Evolutionary conservation across 2,888 invertebrate genomes (phyloP).

Genomic region (Lymantria monacha): DNA sequence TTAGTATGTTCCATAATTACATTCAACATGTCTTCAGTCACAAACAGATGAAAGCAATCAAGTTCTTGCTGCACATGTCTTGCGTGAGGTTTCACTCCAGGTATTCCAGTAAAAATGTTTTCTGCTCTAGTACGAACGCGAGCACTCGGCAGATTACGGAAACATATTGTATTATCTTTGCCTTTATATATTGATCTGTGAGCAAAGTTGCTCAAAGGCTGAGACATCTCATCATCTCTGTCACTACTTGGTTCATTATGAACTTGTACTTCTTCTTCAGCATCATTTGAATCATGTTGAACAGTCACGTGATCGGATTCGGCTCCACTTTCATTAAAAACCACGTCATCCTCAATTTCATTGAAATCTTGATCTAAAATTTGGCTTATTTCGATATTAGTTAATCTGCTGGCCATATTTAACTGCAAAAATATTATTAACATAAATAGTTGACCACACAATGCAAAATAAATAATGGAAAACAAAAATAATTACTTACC

Average conservation of each 20-base stretch:
- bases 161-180: neutral
- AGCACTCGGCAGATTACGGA: neutral
- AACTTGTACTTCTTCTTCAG: neutral
- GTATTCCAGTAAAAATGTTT: neutral
- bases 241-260: neutral
- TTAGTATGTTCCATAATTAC: neutral
- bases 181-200: neutral
- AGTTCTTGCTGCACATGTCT: neutral
- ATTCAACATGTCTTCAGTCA: neutral
- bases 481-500: too few species aligned
- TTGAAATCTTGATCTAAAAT: neutral
- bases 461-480: too few species aligned
- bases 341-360: neutral
- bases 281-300: neutral
- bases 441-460: too few species aligned
- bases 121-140: slow-evolving; percentile 1
- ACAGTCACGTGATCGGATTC: neutral
- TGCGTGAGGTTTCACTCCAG: neutral
- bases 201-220: neutral
- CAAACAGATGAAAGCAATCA: neutral
- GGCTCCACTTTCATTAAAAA: neutral
- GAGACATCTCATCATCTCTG: neutral
- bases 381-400: neutral
- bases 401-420: neutral
- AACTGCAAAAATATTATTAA: neutral